These are phyloP conservation scores for Elaphurus davidianus DNA, from an alignment of 2,113 vertebrate genomes.

Conservation along the genomic window DNA sequence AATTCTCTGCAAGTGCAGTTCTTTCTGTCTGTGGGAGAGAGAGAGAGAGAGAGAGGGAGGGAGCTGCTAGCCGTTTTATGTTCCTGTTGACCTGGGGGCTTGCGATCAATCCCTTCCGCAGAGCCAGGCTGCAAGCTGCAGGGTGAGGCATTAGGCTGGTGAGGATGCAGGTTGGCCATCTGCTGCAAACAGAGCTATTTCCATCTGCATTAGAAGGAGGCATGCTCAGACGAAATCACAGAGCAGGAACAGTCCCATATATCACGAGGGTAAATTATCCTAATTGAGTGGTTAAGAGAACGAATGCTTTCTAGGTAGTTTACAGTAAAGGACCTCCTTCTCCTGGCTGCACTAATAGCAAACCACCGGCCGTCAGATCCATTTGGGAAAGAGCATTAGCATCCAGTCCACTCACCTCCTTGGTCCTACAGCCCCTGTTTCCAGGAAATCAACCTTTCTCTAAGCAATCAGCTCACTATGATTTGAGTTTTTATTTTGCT, in stretches of 20 bases:
- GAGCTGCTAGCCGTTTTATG: neutral
- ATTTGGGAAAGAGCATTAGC: conserved; percentile 62
- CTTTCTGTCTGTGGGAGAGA: neutral
- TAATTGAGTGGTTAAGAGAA: conserved; percentile 57
- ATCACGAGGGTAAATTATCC: conserved; percentile 52
- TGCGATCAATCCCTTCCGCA: neutral
- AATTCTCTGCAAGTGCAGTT: neutral
- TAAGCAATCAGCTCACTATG: conserved; percentile 26
- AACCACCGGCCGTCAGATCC: conserved; percentile 53
- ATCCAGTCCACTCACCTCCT: neutral
- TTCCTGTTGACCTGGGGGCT: neutral
- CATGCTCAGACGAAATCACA: neutral
- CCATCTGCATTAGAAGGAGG: neutral
- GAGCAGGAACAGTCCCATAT: conserved; percentile 17
- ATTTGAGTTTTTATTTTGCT: conserved; percentile 48
- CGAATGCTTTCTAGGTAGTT: conserved; percentile 64
- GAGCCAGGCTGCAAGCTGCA: neutral
- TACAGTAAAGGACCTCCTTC: conserved; percentile 56
- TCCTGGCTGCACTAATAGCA: conserved; percentile 52
- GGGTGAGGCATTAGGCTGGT: neutral
- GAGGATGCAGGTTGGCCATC: neutral
- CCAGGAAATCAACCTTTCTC: conserved; percentile 61
- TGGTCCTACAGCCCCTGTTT: conserved; percentile 11
- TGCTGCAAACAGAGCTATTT: neutral
- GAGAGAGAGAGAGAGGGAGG: neutral